Base-by-base conservation (phyloP, 2,888 invertebrate species). In the Dolomedes plantarius region DNA sequence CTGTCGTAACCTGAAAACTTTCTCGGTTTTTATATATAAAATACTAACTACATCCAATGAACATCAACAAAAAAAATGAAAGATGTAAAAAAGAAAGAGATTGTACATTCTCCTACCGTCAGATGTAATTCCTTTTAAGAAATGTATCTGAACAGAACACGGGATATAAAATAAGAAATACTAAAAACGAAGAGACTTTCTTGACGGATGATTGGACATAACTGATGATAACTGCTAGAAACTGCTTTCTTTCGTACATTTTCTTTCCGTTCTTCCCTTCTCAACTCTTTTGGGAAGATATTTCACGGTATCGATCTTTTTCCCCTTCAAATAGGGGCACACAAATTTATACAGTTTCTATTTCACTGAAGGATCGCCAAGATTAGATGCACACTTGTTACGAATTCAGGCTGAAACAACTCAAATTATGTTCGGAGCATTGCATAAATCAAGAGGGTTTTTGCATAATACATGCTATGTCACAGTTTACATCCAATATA, bases 191-290 rank as follows among this genome's bases (percentile, higher is more conserved):
- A 46, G 50, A 80, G 28, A 69, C 41, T 75, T 74, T 69, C 62
- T 41, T 81, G 81, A 81, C 81, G 74, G 75, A 81, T 81, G 81
- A 75, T 81, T 81, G 74, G 74, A 62, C 69, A 41, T 81, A 81
- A 81, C 81, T 81, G 81, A 81, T 81, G 81, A 81, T 81, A 81
- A 81, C 81, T 74, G 74, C 81, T 46, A 41, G 73, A 81, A 62
- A 67, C 67, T 67, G 16, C 32, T 36, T 36, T 28, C 7, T 67
- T 77, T 28, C n/a, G 31, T 36, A 46, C 56, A 69, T 62, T 56
- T 67, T 32, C 28, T 50, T n/a, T 80, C 31, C 13, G 5, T 19
- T 19, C 46, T 23, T 36, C n/a, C 75, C 46, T 72, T 64, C 27
- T 29, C 46, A 46, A 32, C 56, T 56, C 46, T 68, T 67, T 80